Evolutionary conservation across 2,113 vertebrate genomes (phyloP), one percentile per base, ranked within the genome.

Genomic region (Chaetorhynchus papuensis): DNA sequence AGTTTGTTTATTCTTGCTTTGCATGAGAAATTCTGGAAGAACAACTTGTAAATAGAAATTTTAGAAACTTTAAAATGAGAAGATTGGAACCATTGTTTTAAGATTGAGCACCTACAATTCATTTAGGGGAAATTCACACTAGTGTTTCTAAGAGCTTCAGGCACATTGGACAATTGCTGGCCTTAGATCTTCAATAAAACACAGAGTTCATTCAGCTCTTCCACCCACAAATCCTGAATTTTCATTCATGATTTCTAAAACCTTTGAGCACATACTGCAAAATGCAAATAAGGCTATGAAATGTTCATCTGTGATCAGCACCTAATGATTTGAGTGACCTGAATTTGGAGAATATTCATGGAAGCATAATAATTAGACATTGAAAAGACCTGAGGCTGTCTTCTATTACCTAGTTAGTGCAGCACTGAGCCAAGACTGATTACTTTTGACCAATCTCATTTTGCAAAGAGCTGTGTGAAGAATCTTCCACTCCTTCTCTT

Each of bases 301-400:
- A 86, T 16, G 31, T 70, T 96, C 68, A 83, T 83, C 60, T 94
- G 42, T 78, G 79, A 91, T 80, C 88, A 86, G 71, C 52, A 86
- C 50, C 84, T 92, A 89, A 90, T 49, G 71, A 70, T 63, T 10
- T 60, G 44, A 86, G 56, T 78, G 92, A 88, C 68, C 75, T 78
- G 79, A 91, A 90, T 94, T 83, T 86, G 39, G 39, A 88, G 66
- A 96, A 94, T 78, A 94, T 82, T 90, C 85, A 95, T 52, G 27
- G 54, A 74, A 86, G 63, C 61, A 88, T 49, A 80, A 66, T 57
- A 86, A 93, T 78, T 42, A 92, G 72, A 77, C n/a, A 56, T 22
- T 12, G 78, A 57, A 89, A 76, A 87, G 70, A 85, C 81, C 54
- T 5, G 23, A 54, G 91, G 89, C 93, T 90, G 61, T 64, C 65